Evolutionary conservation across 2,888 invertebrate species (phyloP), one percentile per base, ranked within the genome.

Genomic region (Drosophila anomelani): DNA sequence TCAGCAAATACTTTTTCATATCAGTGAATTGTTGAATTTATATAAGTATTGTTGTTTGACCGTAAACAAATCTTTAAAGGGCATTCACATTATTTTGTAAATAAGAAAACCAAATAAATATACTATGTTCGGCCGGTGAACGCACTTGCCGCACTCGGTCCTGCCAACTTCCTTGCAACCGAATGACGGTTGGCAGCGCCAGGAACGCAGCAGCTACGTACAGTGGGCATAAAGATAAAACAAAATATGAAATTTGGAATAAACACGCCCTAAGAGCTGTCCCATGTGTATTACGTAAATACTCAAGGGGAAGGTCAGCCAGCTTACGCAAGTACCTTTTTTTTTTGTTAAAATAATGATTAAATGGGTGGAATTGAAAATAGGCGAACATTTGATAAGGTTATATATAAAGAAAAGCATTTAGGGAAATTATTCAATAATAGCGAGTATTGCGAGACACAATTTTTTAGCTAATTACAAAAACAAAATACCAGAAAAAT

Each of bases 151-250:
- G 9, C 7, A 29, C 29, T 17, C 15, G 39, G 51, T 39, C 51
- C 39, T 60, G 59, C 59, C 59, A 60, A 60, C 51, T 60, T n/a
- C 39, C 39, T 41, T 51, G 29, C 15, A 13, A 20, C 17, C 17
- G 26, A 17, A 49, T 20, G 39, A 32, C 59, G 17, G 61, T 55
- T 61, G 60, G 60, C 60, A 60, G 60, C 41, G 6, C 55, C 23
- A 10, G 32, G 32, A 5, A 20, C 13, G 3, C 20, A 49, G 49
- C 32, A 20, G 32, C 20, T 13, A 17, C 13, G 32, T 5, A 51
- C 51, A 51, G 34, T 51, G 51, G 0, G 1, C 32, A 17, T 17
- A 49, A 32, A 32, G 12, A 12, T 32, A n/a, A n/a, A 29, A 29
- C 9, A 29, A n/a, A 8, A 10, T 17, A 47, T 10, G 6, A 29